Conservation (phyloP, 2,797 vertebrate genomes). For the Okamejei kenojei region DNA sequence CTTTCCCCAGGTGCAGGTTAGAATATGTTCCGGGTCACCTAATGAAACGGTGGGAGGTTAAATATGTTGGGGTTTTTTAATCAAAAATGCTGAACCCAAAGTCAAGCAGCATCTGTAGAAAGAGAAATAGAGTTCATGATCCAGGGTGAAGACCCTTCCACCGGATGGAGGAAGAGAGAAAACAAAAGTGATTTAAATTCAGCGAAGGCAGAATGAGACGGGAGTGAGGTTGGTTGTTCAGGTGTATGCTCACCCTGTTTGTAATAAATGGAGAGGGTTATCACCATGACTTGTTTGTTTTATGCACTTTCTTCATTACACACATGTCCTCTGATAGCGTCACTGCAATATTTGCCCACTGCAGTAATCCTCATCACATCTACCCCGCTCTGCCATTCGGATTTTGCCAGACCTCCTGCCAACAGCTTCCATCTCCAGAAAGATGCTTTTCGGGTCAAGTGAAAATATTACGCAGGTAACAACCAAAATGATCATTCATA, state of each 20-base stretch:
- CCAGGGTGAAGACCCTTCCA: too few species aligned
- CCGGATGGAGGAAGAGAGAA: too few species aligned
- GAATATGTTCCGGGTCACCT: background rate
- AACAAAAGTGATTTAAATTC: too few species aligned
- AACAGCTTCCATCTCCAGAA: background rate
- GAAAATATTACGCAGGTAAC: background rate
- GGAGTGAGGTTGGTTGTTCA: background rate
- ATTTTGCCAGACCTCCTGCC: background rate
- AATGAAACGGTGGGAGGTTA: background rate
- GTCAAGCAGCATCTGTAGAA: too few species aligned
- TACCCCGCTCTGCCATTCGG: background rate
- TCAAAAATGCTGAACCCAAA: too few species aligned
- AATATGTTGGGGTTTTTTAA: too few species aligned
- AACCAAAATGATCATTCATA: too few species aligned
- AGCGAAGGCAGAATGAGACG: too few species aligned
- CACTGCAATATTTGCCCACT: conserved; percentile 9
- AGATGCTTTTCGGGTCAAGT: background rate
- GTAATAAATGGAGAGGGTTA: background rate
- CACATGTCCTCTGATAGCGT: background rate
- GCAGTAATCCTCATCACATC: background rate
- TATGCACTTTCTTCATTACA: background rate
- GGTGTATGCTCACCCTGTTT: background rate
- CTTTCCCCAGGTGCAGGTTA: background rate
- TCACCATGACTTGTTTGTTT: background rate
- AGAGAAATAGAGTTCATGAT: too few species aligned